Conservation (phyloP, 2,888 invertebrate species). For the Clistopyga incitator region DNA sequence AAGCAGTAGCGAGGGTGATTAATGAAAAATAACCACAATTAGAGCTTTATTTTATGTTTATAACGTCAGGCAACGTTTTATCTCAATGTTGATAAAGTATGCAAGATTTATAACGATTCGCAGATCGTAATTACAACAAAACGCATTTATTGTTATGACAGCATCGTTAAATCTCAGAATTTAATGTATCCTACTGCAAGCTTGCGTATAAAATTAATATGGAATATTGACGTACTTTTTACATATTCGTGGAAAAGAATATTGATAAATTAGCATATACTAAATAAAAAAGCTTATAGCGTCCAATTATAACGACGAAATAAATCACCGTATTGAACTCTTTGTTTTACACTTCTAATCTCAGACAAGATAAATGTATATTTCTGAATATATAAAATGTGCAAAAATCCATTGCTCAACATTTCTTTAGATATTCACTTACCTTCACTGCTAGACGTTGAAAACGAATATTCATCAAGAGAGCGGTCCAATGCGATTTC, state of each 20-base stretch:
- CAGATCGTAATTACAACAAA: neutral
- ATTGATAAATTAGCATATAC: too few relatives aligned
- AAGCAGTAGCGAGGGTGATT: neutral
- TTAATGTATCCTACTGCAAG: too few relatives aligned
- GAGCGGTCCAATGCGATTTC: constrained; percentile 27
- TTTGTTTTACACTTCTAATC: neutral
- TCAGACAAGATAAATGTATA: neutral
- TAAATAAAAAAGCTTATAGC: constrained; percentile 10
- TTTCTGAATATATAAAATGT: too few relatives aligned
- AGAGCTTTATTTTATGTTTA: neutral
- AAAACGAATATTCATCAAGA: constrained; percentile 22
- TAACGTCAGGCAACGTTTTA: constrained; percentile 7
- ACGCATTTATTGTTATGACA: neutral
- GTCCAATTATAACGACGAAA: neutral
- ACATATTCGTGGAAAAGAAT: too few relatives aligned
- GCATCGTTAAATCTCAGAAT: too few relatives aligned
- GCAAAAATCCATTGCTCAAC: too few relatives aligned
- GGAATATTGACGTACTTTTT: too few relatives aligned
- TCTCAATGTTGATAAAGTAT: constrained; percentile 8
- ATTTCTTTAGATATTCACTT: neutral
- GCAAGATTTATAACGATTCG: neutral
- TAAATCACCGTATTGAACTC: too few relatives aligned
- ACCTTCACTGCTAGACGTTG: neutral
- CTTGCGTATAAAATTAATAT: too few relatives aligned
- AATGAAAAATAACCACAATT: neutral